A percentile compares a stretch with the other conserved stretches of the same genome.
Evolutionary conservation across 2,888 invertebrate genomes (phyloP).

Genomic region (Calameuta idolon): DNA sequence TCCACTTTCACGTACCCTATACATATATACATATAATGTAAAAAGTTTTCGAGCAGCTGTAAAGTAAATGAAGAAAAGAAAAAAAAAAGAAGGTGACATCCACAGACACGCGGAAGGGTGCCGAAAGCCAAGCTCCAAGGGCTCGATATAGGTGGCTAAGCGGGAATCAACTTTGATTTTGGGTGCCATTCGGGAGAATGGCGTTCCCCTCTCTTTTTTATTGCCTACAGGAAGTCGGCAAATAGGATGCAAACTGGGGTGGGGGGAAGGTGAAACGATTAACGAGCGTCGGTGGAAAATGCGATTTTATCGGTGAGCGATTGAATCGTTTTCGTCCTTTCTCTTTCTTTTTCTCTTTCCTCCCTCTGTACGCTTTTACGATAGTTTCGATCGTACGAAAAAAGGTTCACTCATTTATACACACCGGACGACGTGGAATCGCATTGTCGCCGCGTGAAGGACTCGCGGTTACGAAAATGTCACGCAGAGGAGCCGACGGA

Average conservation of each 20-base stretch:
- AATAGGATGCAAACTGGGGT: neutral
- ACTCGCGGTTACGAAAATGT: conserved; percentile 14
- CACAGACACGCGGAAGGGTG: neutral
- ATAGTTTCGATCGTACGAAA: neutral
- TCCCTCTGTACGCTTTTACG: neutral
- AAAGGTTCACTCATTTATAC: neutral
- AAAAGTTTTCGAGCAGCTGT: no score
- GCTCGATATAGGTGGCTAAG: neutral
- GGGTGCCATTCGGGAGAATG: neutral
- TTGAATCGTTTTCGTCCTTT: neutral
- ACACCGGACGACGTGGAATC: neutral
- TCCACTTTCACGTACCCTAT: no score
- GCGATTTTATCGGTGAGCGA: neutral
- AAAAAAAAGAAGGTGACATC: no score
- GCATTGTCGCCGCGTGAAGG: neutral
- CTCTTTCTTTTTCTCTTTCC: neutral
- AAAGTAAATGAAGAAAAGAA: no score
- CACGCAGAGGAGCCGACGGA: conserved; percentile 24
- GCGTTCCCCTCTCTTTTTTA: neutral
- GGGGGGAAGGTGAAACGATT: neutral
- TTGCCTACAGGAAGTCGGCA: neutral
- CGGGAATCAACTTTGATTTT: neutral
- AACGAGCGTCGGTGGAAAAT: neutral
- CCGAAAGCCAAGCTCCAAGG: neutral
- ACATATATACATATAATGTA: no score